phyloP scores from a whole-genome alignment of 2,888 invertebrate species.

The Zeuzera pyrina region DNA sequence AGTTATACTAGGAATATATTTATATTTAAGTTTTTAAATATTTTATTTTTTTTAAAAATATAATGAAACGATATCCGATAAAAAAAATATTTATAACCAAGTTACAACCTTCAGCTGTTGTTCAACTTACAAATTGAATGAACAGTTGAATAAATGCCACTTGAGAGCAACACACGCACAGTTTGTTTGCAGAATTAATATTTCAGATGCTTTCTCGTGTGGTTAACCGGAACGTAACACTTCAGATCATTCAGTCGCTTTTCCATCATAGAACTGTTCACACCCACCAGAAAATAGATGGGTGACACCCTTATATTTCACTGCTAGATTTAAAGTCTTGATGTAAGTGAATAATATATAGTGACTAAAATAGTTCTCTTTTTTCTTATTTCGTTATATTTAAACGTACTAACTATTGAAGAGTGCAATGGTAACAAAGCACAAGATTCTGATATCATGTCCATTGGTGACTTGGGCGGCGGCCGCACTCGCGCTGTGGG shows the following conservation, averaged over 20 bases:
- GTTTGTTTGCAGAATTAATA: constrained; percentile 56
- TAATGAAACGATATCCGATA: too few species aligned
- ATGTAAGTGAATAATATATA: too few species aligned
- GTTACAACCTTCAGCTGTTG: neutral
- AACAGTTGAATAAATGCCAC: constrained; percentile 47
- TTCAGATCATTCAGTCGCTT: constrained; percentile 41
- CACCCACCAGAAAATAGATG: too few species aligned
- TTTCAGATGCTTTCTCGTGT: constrained; percentile 42
- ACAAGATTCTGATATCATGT: constrained; percentile 35
- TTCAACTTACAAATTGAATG: constrained; percentile 51
- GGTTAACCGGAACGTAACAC: constrained; percentile 47
- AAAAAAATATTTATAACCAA: neutral
- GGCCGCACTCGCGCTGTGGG: constrained; percentile 47
- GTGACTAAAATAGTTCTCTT: too few species aligned
- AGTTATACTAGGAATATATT: too few species aligned
- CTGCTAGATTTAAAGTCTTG: too few species aligned
- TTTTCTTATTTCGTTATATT: too few species aligned
- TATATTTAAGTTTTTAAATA: too few species aligned
- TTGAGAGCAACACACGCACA: constrained; percentile 34
- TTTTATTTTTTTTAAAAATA: too few species aligned
- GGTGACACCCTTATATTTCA: too few species aligned
- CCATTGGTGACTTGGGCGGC: constrained; percentile 43
- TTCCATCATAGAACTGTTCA: constrained; percentile 32
- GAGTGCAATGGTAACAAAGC: constrained; percentile 35
- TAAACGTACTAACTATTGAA: too few species aligned